Conservation (phyloP, 2,797 vertebrate species). For the Phrynocephalus guinanensis region DNA sequence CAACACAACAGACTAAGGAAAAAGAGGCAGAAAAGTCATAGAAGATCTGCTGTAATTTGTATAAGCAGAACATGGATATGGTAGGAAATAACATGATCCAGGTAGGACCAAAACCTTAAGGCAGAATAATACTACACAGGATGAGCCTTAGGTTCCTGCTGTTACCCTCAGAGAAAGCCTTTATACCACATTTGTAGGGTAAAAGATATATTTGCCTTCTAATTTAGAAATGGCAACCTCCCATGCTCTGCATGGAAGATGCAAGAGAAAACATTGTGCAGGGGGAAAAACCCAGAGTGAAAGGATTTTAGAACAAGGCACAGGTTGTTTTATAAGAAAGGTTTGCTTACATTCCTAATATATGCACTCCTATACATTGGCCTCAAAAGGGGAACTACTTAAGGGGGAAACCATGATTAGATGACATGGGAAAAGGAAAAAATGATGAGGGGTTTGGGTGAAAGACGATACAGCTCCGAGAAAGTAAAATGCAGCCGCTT, state of each 20-base stretch:
- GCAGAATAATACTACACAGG: no score
- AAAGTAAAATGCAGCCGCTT: conserved; percentile 23
- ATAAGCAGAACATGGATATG: no score
- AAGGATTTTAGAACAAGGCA: conserved; percentile 11
- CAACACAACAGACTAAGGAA: no score
- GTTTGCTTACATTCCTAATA: conserved; percentile 25
- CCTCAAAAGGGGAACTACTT: conserved; percentile 3
- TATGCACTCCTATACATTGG: neutral
- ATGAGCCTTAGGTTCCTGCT: no score
- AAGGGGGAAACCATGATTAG: neutral
- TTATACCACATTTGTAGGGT: neutral
- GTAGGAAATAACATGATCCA: no score
- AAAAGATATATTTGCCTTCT: neutral
- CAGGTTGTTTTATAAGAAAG: conserved; percentile 14
- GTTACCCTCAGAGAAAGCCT: neutral
- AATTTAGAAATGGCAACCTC: neutral
- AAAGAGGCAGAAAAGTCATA: no score
- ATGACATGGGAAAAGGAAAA: conserved; percentile 9
- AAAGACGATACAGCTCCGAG: conserved; percentile 30
- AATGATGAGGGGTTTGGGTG: conserved; percentile 4
- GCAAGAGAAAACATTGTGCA: neutral
- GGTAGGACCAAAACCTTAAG: no score
- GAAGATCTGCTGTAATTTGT: no score
- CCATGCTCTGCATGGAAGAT: neutral
- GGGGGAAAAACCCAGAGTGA: neutral